These are phyloP conservation scores for Proisotoma minuta DNA, from an alignment of 2,888 invertebrate genomes.

Conservation along the genomic window DNA sequence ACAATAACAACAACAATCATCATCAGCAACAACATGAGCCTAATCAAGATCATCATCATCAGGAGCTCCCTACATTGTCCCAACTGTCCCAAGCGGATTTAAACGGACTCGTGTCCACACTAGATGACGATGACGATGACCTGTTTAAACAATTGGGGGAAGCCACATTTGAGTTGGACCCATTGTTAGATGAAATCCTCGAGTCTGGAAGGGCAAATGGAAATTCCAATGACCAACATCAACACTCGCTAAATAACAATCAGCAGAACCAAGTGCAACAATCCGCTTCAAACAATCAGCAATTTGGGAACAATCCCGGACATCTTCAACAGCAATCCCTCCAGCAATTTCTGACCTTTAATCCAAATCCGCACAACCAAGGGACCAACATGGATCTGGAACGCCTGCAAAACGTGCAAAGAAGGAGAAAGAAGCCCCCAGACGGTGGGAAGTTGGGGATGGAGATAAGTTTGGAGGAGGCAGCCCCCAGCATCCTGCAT, in stretches of 20 bases:
- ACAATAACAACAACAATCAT: slow-evolving; percentile 21
- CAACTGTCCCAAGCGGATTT: slow-evolving; percentile 69
- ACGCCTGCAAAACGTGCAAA: neutral
- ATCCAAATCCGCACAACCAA: slow-evolving; percentile 39
- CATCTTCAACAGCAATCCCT: slow-evolving; percentile 50
- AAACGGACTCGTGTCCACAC: slow-evolving; percentile 62
- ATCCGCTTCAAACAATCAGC: slow-evolving; percentile 2
- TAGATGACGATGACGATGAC: slow-evolving; percentile 69
- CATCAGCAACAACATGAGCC: neutral
- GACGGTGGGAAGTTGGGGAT: slow-evolving; percentile 28
- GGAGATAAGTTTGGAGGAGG: slow-evolving; percentile 34
- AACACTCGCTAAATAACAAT: slow-evolving; percentile 23
- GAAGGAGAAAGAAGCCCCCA: slow-evolving; percentile 22
- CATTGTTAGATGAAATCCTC: slow-evolving; percentile 45
- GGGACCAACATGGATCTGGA: slow-evolving; percentile 11
- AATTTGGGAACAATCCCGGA: slow-evolving; percentile 55
- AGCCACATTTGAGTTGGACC: slow-evolving; percentile 78
- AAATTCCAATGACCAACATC: slow-evolving; percentile 19
- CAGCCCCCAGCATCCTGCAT: slow-evolving; percentile 33
- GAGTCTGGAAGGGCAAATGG: slow-evolving; percentile 35
- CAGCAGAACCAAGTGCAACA: slow-evolving; percentile 16
- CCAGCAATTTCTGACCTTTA: slow-evolving; percentile 55
- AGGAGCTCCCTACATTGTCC: slow-evolving; percentile 53
- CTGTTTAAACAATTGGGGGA: slow-evolving; percentile 77
- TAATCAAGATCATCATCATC: neutral